Conservation (phyloP, 2,113 vertebrate genomes). For the Crotalus viridis region DNA sequence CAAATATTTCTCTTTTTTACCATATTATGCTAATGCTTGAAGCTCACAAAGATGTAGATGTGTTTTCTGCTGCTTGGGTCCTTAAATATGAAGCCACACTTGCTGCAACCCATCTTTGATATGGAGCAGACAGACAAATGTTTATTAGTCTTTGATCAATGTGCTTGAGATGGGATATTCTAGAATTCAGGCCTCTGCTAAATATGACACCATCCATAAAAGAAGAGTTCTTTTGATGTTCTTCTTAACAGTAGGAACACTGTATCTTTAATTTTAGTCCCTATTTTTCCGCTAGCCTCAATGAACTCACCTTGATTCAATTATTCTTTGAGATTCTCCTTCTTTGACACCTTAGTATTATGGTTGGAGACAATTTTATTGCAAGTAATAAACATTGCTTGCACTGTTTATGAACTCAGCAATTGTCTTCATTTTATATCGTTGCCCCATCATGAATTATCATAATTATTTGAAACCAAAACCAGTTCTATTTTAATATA, state of each 20-base stretch:
- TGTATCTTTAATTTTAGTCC: too few relatives aligned
- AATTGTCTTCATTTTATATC: constrained; percentile 48
- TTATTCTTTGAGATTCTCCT: constrained; percentile 7
- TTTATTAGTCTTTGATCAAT: background rate
- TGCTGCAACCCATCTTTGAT: background rate
- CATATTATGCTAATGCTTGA: background rate
- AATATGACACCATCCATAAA: background rate
- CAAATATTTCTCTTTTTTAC: background rate
- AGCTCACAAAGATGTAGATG: background rate
- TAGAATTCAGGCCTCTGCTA: background rate
- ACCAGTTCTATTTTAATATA: constrained; percentile 43
- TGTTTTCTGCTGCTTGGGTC: background rate
- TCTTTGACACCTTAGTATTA: background rate
- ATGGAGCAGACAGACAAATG: background rate
- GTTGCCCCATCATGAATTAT: constrained; percentile 22
- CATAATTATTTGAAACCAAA: constrained; percentile 37
- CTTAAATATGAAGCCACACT: background rate
- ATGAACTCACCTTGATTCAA: background rate
- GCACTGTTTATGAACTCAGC: constrained; percentile 4
- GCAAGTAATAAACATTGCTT: constrained; percentile 40
- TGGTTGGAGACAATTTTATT: constrained; percentile 36
- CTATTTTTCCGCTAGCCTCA: too few relatives aligned
- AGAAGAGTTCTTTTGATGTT: background rate
- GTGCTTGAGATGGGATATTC: background rate
- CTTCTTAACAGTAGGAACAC: too few relatives aligned